Evolutionary conservation across 1,140 invertebrate species (phyloP).

Genomic region (Adoxophyes honmai): DNA sequence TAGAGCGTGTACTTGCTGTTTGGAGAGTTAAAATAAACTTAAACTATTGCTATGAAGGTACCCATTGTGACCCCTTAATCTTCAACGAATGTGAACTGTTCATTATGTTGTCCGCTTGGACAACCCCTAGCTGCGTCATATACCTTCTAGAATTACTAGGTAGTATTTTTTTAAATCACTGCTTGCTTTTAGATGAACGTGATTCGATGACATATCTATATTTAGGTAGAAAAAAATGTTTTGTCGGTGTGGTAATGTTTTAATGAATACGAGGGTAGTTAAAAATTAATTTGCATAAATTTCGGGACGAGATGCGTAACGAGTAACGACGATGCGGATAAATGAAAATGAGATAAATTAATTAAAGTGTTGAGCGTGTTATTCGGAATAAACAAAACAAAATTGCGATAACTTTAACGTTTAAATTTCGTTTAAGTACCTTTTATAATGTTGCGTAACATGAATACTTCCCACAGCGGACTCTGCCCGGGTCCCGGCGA

Average conservation of each 20-base stretch:
- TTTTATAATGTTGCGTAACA: neutral
- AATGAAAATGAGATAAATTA: slow-evolving; percentile 5
- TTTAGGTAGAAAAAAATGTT: slow-evolving; percentile 67
- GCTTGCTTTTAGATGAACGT: slow-evolving; percentile 64
- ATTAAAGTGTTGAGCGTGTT: neutral
- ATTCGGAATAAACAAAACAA: neutral
- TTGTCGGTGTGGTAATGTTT: slow-evolving; percentile 53
- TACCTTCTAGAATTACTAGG: slow-evolving; percentile 21
- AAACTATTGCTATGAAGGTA: slow-evolving; percentile 6
- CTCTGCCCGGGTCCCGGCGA: slow-evolving; percentile 24
- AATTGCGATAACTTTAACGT: neutral
- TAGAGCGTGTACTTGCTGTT: slow-evolving; percentile 8
- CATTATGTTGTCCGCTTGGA: neutral
- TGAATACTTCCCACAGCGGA: slow-evolving; percentile 9
- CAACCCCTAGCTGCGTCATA: neutral
- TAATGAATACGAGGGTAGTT: slow-evolving; percentile 18
- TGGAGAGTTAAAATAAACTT: neutral
- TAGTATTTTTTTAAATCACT: slow-evolving; percentile 46
- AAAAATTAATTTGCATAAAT: slow-evolving; percentile 10
- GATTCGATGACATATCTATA: slow-evolving; percentile 73
- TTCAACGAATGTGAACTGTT: neutral
- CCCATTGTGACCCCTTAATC: slow-evolving; percentile 13
- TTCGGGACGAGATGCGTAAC: slow-evolving; percentile 6
- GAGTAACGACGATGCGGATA: neutral
- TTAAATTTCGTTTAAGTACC: slow-evolving; percentile 5